These are phyloP conservation scores for Ectropis crepuscularia DNA, from an alignment of 2,888 invertebrate genomes.

Conservation along the genomic window DNA sequence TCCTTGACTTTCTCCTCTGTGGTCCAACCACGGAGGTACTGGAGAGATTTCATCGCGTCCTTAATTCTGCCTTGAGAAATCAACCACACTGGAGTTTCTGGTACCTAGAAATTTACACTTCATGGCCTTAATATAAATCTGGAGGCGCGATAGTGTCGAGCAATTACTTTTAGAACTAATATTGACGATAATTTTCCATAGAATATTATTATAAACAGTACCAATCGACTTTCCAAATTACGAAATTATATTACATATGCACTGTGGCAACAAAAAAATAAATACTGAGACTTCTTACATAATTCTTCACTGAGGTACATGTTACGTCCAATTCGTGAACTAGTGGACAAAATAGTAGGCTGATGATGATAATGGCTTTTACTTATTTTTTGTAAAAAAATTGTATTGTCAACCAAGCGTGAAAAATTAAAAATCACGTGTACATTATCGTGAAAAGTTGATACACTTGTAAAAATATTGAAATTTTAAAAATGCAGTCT, in stretches of 20 bases:
- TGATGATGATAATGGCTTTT: neutral
- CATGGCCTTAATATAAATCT: too few species aligned
- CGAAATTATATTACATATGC: neutral
- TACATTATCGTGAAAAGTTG: too few species aligned
- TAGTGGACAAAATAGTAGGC: too few species aligned
- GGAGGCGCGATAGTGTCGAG: too few species aligned
- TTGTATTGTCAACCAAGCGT: neutral
- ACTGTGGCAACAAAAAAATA: too few species aligned
- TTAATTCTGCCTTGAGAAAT: slow-evolving; percentile 76
- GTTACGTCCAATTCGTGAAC: too few species aligned
- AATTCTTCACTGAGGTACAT: too few species aligned
- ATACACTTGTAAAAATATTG: slow-evolving; percentile 3
- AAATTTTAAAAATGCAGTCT: neutral
- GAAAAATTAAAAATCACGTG: neutral
- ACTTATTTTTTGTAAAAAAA: neutral
- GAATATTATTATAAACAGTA: too few species aligned
- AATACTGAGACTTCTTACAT: too few species aligned
- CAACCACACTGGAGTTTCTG: slow-evolving; percentile 85
- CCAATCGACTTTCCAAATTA: slow-evolving; percentile 1
- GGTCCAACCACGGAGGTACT: slow-evolving; percentile 84
- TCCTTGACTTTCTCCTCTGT: slow-evolving; percentile 72
- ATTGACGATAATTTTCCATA: too few species aligned
- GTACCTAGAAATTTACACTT: slow-evolving; percentile 62
- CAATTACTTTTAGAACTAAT: too few species aligned
- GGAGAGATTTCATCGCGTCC: slow-evolving; percentile 79